Evolutionary conservation across 2,888 invertebrate genomes (phyloP), one percentile per base, ranked within the genome.

Genomic region (Graphium colonna): DNA sequence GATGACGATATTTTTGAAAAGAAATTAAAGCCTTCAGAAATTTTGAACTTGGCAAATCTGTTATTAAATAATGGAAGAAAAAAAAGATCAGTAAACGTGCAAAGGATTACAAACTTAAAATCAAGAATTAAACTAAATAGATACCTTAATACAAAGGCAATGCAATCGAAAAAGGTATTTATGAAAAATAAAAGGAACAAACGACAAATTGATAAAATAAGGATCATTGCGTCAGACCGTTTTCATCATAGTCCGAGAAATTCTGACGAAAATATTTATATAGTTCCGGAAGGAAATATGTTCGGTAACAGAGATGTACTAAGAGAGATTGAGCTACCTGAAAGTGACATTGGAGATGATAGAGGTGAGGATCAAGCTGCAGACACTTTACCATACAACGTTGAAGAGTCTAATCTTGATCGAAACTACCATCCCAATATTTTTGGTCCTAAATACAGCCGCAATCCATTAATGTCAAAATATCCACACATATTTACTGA

Each of bases 401-500:
- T 69, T 21, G 68, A 75, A 3, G 62, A 55, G 16, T 42, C 60
- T 10, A 48, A 59, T 33, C 8, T 50, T 10, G 56, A 62, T 12
- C 49, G 58, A 1, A 21, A 64, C 0, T 58, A 56, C 2, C 41
- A 58, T 5, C 57, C 64, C 33, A 70, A 66, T 26, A 15, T 65
- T 9, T 79, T 77, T 13, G 61, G 64, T 5, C 62, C 61, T 12
- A 68, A 60, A 59, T 68, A 69, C 0, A 68, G 74, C 48, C 75
- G 76, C 21, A 79, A 75, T 54, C 59, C 67, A 3, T 61, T 84
- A 3, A 82, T 82, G 79, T 74, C 80, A 0, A 82, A 77, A 66
- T 88, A 88, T 48, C 87, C 87, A 1, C 87, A 88, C 49, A 66
- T 88, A 28, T 78, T 88, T 39, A 63, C 79, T 64, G 82, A 82